Evolutionary conservation across 1,140 invertebrate species (phyloP), one percentile per base, ranked within the genome.

Genomic region (Laupala kohalensis): DNA sequence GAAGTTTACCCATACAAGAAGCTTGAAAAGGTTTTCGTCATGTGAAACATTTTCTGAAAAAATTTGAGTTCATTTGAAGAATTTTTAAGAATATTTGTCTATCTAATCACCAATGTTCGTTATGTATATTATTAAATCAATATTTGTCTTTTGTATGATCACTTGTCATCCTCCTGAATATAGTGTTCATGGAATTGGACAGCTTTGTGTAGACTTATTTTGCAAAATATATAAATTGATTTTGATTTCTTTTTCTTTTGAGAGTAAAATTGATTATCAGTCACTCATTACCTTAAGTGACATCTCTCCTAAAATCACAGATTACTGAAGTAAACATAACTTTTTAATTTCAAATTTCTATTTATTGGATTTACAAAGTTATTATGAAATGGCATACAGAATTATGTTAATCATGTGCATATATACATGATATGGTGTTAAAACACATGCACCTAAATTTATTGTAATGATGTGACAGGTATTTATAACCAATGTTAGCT

Each of bases 11-110:
- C 88, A 64, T 89, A 93, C 79, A 93, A 92, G 77, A 93, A 94
- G 80, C 90, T 93, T 30, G 94, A 97, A 80, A 97, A 97, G 82
- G 95, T 97, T 29, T 98, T 91, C 80, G 94, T 98, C 25, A 96
- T 96, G 93, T 96, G 89, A 91, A 79, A 53, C 75, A 64, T 6
- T 66, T 26, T 27, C 26, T 25, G 24, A 67, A 53, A 15, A 67
- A 4, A 69, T 69, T 13, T 28, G 30, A 2, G 37, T 53, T 66
- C n/a, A 25, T 66, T 66, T 66, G 23, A 12, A 25, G 23, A 24
- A 12, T 66, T 66, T 19, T 69, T 25, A 26, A 68, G 67, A 74
- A 53, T 53, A 53, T 75, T 23, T 64, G 30, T 72, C 15, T 69
- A 69, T 19, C 27, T 25, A 69, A 19, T 25, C 62, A 23, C 62